Conservation (phyloP, 2,113 vertebrate species). For the Herpailurus yagouaroundi region DNA sequence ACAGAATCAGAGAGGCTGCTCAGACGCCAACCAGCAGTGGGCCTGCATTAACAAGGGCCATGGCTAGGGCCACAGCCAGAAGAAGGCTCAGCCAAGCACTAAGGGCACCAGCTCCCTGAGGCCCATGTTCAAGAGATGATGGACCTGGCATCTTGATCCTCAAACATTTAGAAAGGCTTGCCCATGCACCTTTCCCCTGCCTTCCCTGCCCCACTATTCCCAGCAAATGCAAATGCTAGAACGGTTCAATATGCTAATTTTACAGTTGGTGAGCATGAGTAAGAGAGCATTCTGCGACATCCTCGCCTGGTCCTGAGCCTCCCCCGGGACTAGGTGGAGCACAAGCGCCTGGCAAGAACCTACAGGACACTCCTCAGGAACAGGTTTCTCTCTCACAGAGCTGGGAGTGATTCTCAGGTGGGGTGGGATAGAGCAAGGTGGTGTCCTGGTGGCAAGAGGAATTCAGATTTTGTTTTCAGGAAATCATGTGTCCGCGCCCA, state of each 20-base stretch:
- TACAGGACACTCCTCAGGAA: background rate
- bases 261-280: constrained; percentile 27
- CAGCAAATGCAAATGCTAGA: background rate
- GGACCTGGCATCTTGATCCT: background rate
- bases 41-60: background rate
- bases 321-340: background rate
- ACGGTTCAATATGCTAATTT: constrained; percentile 38
- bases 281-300: background rate
- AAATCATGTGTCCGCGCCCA: background rate
- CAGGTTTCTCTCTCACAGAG: constrained; percentile 8
- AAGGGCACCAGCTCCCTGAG: background rate
- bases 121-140: background rate
- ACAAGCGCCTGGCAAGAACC: background rate
- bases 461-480: background rate
- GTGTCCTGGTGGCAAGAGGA: background rate
- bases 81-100: background rate
- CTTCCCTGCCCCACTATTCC: background rate
- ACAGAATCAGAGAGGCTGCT: background rate
- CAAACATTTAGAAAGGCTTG: background rate
- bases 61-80: background rate
- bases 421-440: no score
- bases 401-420: background rate
- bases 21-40: background rate
- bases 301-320: background rate
- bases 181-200: background rate